Conservation (phyloP, 2,797 vertebrate species). For the Onychomys leucogaster region DNA sequence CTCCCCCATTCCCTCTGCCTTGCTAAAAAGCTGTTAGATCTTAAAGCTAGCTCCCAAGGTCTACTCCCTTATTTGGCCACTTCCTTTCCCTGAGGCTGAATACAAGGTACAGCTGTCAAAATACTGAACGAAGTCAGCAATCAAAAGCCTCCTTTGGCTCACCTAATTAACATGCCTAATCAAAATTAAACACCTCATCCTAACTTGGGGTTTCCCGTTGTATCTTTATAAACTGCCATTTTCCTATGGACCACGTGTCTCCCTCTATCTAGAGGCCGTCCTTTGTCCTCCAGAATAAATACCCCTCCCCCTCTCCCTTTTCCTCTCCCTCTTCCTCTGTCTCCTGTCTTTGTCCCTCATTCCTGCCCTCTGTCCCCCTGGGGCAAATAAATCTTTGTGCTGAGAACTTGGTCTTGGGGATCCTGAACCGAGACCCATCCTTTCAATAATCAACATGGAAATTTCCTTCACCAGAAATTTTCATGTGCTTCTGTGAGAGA, state of each 20-base stretch:
- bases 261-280: not conserved
- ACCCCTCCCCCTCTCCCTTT: not conserved
- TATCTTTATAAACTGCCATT: not conserved
- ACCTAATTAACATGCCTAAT: not conserved
- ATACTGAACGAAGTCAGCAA: not conserved
- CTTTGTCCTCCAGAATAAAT: not conserved
- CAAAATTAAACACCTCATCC: not conserved
- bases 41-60: not conserved
- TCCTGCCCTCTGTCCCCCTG: not conserved
- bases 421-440: not conserved
- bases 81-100: not conserved
- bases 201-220: not conserved
- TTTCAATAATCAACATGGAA: not conserved
- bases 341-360: not conserved
- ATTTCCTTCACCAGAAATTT: not conserved
- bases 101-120: not conserved
- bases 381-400: not conserved
- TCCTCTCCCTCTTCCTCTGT: not conserved
- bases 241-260: not conserved
- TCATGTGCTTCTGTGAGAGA: not conserved
- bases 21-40: not conserved
- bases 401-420: not conserved
- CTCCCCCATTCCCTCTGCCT: not conserved
- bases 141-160: not conserved
- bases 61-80: too few species aligned